Conservation (phyloP, 2,113 vertebrate species). For the Octodon degus region DNA sequence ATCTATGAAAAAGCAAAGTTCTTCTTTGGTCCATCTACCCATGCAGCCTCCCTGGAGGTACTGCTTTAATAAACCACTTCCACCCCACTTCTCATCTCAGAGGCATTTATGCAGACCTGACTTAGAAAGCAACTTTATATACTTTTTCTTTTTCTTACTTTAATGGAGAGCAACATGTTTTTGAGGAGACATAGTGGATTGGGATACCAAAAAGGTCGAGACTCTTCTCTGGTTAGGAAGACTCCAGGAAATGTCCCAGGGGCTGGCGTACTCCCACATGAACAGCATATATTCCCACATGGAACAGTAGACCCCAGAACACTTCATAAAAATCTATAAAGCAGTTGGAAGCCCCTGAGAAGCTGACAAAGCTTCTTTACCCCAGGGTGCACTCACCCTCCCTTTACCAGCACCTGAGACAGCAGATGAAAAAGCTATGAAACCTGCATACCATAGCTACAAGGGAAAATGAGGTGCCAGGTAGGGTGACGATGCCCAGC, state of each 20-base stretch:
- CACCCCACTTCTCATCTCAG: neutral
- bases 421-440: neutral
- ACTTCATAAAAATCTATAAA: neutral
- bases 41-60: neutral
- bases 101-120: neutral
- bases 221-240: neutral
- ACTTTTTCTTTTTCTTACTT: neutral
- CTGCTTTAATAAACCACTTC: neutral
- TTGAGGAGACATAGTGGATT: neutral
- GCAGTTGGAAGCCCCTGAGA: neutral
- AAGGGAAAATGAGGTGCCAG: neutral
- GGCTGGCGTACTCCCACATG: neutral
- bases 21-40: neutral
- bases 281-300: too few relatives aligned
- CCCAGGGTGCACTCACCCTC: accelerated
- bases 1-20: neutral
- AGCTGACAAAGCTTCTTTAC: neutral
- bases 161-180: neutral
- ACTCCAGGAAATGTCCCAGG: neutral
- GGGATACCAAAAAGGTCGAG: neutral
- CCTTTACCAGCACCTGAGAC: neutral
- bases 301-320: neutral
- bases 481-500: accelerated
- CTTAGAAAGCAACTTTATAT: neutral
- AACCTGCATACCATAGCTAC: neutral